Percentiles rank a stretch among this genome's conserved stretches.
These are phyloP conservation scores for Coregonus suidteri DNA, from an alignment of 2,797 vertebrate genomes.

Conservation along the genomic window DNA sequence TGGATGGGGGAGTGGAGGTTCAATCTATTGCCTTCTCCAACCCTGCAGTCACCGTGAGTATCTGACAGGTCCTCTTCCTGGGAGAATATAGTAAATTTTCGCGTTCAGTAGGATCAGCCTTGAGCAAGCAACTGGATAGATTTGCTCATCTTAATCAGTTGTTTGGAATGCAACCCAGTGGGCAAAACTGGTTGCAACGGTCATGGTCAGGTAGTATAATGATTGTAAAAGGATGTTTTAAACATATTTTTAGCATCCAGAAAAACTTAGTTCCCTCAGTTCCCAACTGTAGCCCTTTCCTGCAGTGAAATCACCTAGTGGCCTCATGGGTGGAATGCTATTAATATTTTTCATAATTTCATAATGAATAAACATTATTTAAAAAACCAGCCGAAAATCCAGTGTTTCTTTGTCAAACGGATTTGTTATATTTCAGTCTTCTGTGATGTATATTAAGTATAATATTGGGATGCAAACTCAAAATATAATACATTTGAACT, in stretches of 20 bases:
- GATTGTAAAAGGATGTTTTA: neutral
- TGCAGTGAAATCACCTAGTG: too few relatives aligned
- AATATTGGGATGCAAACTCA: too few relatives aligned
- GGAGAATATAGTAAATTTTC: neutral
- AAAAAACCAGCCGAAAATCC: too few relatives aligned
- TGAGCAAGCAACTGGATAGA: neutral
- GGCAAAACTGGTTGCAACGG: neutral
- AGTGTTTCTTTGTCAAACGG: too few relatives aligned
- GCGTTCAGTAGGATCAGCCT: neutral
- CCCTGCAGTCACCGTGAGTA: constrained; percentile 34
- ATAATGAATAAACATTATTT: too few relatives aligned
- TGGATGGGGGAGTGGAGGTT: constrained; percentile 52
- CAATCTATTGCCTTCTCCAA: constrained; percentile 59
- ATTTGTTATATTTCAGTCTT: too few relatives aligned
- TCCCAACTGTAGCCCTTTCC: too few relatives aligned
- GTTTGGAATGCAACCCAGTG: neutral
- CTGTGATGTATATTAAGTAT: too few relatives aligned
- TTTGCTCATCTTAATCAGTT: neutral
- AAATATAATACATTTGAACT: too few relatives aligned
- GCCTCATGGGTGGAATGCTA: too few relatives aligned
- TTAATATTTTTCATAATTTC: too few relatives aligned
- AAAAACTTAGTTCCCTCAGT: too few relatives aligned
- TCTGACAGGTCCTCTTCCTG: neutral
- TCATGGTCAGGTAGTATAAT: neutral
- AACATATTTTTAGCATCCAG: neutral